Evolutionary conservation across 2,888 invertebrate genomes (phyloP).

Genomic region (Eristalis tenax): DNA sequence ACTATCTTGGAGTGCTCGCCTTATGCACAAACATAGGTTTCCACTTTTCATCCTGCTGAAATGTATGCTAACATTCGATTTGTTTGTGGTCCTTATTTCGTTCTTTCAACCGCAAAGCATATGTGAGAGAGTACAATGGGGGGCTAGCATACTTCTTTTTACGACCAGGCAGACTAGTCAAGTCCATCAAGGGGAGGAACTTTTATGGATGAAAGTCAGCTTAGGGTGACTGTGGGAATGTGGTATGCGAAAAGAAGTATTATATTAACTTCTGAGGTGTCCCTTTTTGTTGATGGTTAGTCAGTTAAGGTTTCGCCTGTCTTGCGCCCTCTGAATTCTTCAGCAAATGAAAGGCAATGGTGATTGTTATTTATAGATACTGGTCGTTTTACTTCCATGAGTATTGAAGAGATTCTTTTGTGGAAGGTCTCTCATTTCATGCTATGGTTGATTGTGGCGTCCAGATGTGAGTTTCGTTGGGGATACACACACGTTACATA

Average conservation of each 20-base stretch:
- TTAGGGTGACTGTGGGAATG: neutral
- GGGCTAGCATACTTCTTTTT: neutral
- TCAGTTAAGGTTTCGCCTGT: conserved; percentile 10
- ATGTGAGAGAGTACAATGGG: neutral
- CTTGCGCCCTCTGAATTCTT: conserved; percentile 5
- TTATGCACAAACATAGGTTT: conserved; percentile 44
- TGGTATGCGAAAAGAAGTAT: neutral
- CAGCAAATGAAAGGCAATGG: conserved; percentile 58
- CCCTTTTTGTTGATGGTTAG: conserved; percentile 47
- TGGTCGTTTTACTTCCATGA: conserved; percentile 40
- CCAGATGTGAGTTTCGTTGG: conserved; percentile 10
- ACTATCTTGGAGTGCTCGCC: neutral
- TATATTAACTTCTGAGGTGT: conserved; percentile 52
- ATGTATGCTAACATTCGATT: conserved; percentile 24
- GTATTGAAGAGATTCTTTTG: conserved; percentile 1
- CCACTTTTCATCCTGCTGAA: conserved; percentile 44
- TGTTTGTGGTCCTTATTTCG: conserved; percentile 37
- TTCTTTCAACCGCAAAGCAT: conserved; percentile 41
- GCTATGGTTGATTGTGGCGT: neutral
- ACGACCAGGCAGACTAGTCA: conserved; percentile 25
- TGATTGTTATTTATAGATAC: conserved; percentile 67
- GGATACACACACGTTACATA: conserved; percentile 9
- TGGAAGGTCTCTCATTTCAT: conserved; percentile 55
- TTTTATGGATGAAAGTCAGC: conserved; percentile 34
- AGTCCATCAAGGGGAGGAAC: conserved; percentile 35